Base-by-base conservation (phyloP, 2,113 vertebrate genomes). In the sheep (Ovis aries) region DNA sequence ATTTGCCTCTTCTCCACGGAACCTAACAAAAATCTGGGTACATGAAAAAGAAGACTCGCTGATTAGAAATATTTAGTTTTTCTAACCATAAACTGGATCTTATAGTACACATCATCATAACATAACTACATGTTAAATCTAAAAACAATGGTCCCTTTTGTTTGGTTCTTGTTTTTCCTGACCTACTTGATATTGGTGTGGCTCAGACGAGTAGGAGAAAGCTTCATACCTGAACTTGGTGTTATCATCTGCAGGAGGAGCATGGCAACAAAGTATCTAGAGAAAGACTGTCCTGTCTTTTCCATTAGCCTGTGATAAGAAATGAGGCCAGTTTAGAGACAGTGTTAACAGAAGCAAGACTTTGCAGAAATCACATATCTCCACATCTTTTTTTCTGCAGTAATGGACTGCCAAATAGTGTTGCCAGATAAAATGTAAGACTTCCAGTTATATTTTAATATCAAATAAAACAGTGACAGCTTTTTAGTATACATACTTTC, bases 241-340 rank as follows among this genome's bases (percentile, higher is more conserved):
- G 57, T 6, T 45, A 33, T 12, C 57, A 48, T 85, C 23, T 48
- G 92, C 33, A 86, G 57, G 57, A 96, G 67, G 31, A 25, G 40
- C n/a, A 71, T 2, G 50, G 62, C 1, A 55, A 36, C 7, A 36
- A 64, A 89, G 23, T 14, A 4, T 13, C 50, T 31, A 29, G 43
- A 31, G 31, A n/a, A 52, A 83, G 59, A 43, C 2, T 9, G 29
- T 40, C 52, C 23, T 48, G 5, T 59, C 36, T 3, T 67, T 89
- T 53, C 55, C 95, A 94, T 97, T 53, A 53, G 43, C 64, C 94
- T 97, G 62, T 85, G 50, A 60, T 15, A 31, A 92, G 71, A 90
- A 81, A n/a, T 53, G 60, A 90, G 29, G 23, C 16, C 4, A 8
- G 9, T 90, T n/a, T 57, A 90, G 14, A 60, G 88, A 84, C 17